Conservation (phyloP, 2,888 invertebrate species). For the Hydropsyche betteni region DNA sequence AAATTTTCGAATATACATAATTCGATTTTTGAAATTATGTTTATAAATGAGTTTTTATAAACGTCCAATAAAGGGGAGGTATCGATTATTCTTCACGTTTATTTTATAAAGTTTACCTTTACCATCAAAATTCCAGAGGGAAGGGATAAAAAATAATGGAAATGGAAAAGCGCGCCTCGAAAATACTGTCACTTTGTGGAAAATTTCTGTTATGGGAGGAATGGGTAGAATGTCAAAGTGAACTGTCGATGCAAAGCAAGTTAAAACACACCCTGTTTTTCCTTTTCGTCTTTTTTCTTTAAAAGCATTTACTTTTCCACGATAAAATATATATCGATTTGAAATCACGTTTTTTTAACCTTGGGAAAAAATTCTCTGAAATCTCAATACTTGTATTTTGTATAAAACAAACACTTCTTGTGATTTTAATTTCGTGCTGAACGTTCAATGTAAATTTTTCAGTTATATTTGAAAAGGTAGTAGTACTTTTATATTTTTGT, state of each 20-base stretch:
- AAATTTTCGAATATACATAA: conserved; percentile 2
- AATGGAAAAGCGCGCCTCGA: conserved; percentile 11
- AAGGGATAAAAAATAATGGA: conserved; percentile 23
- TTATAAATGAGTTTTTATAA: conserved; percentile 21
- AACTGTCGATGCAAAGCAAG: conserved; percentile 6
- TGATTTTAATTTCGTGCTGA: too few relatives aligned
- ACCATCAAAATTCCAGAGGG: neutral
- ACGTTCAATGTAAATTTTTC: too few relatives aligned
- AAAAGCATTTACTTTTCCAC: too few relatives aligned
- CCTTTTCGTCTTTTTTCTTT: neutral
- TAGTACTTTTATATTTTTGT: too few relatives aligned
- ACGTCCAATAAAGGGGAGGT: conserved; percentile 4
- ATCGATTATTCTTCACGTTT: conserved; percentile 11
- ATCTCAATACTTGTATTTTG: too few relatives aligned
- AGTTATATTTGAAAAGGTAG: too few relatives aligned
- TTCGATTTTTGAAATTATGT: conserved; percentile 1
- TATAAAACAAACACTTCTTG: too few relatives aligned
- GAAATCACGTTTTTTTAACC: too few relatives aligned
- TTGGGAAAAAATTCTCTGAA: too few relatives aligned
- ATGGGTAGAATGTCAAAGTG: neutral
- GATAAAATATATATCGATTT: too few relatives aligned
- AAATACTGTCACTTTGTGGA: conserved; percentile 5
- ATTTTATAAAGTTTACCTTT: conserved; percentile 14
- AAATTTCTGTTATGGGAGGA: neutral
- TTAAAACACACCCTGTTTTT: conserved; percentile 16